phyloP scores from a whole-genome alignment of 2,113 vertebrate species.

The Tragelaphus buxtoni region DNA sequence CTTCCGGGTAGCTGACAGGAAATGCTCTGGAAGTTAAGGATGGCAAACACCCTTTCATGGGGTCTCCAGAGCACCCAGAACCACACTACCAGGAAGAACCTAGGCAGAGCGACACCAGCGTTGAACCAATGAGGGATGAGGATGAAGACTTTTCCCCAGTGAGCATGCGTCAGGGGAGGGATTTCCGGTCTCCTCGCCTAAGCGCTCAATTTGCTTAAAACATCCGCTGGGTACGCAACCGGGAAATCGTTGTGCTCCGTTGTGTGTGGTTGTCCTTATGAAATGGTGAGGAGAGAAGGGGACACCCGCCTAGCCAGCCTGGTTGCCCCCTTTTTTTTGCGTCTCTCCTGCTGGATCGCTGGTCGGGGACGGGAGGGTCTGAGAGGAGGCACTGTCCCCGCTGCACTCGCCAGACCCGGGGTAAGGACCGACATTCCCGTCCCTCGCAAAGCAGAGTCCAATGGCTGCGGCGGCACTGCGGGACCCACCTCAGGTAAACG shows the following conservation, averaged over 20 bases:
- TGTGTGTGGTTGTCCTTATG: accelerated
- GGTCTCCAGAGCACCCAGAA: too few species aligned
- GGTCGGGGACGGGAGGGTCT: neutral
- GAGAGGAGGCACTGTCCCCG: neutral
- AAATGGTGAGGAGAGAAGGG: neutral
- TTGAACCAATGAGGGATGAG: neutral
- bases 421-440: too few species aligned
- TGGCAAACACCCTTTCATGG: accelerated
- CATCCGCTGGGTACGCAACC: accelerated
- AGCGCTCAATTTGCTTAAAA: neutral
- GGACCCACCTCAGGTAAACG: neutral
- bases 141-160: neutral
- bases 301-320: neutral
- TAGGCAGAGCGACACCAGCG: neutral
- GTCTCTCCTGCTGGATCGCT: neutral
- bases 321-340: neutral
- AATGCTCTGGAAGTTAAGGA: too few species aligned
- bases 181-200: neutral
- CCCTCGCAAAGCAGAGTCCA: neutral
- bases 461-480: neutral
- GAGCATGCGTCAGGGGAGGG: neutral
- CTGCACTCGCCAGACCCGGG: neutral
- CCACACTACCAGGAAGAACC: neutral
- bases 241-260: accelerated
- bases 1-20: neutral